Base-by-base conservation (phyloP, 1,140 invertebrate genomes). In the Pseudobourletiella spinata region DNA sequence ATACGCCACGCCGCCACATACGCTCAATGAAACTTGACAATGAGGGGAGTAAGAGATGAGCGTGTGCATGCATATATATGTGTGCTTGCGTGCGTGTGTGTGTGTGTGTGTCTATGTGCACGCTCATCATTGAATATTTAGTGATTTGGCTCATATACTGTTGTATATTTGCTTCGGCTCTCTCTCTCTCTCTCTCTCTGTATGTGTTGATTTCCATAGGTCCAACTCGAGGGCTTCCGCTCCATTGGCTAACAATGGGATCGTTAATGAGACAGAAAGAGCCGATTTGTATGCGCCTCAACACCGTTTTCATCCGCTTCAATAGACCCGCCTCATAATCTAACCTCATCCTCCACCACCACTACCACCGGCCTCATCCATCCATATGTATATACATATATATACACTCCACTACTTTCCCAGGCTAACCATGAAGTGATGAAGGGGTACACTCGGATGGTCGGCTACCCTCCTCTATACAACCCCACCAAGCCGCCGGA, bases 201-300 rank as follows among this genome's bases (percentile, higher is more conserved):
- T 57, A 22, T 43, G 43, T 55, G 15, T 55, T 30, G 3, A n/a
- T 20, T 55, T 55, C 3, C 35, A 2, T 24, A 32, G 30, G 3
- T 32, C 52, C 16, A 30, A 55, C 4, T 3, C 3, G 3, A 55
- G 18, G 29, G 52, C 46, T 63, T 63, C 55, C 48, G 51, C 65
- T 59, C 44, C 50, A 59, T 63, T 60, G 60, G 51, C 18, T 35
- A 63, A 66, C 65, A 66, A 66, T 66, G 65, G 51, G 22, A 44
- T 25, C 61, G 55, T 59, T 66, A 66, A 66, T 66, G 65, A 66
- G 29, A 63, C 65, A 66, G 60, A 66, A 59, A 66, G 57, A 66
- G 56, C 65, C 65, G 65, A 65, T 65, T 65, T 61, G 54, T 61
- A 61, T 57, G 57, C 29, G 44, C 24, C 57, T 48, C 43, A 59